These are phyloP conservation scores for Brachionus koreanus DNA, from an alignment of 1,140 invertebrate genomes.

Conservation along the genomic window DNA sequence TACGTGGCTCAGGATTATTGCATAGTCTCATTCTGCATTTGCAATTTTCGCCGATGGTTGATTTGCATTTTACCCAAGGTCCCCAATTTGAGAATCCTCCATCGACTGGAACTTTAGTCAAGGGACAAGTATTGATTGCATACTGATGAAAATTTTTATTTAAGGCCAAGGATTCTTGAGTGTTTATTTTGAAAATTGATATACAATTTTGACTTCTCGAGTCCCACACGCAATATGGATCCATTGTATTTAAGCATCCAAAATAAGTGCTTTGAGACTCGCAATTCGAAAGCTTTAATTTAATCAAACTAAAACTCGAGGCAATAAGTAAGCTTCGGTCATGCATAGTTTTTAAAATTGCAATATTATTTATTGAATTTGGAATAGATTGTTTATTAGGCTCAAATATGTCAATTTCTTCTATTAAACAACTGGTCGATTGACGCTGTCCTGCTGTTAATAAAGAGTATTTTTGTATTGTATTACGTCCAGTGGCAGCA, in stretches of 20 bases:
- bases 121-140: conserved; percentile 11
- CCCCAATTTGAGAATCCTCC: conserved; percentile 13
- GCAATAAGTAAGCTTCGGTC: not conserved
- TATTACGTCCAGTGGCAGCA: not conserved
- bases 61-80: not conserved
- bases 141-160: conserved; percentile 12
- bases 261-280: not conserved
- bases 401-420: conserved; percentile 28
- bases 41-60: not conserved
- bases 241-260: conserved; percentile 23
- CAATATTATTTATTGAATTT: conserved; percentile 27
- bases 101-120: conserved; percentile 1
- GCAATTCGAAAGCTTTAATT: conserved; percentile 17
- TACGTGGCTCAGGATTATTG: not conserved
- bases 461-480: not conserved
- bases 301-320: not conserved
- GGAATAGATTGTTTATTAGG: not conserved
- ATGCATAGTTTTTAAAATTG: not conserved
- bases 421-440: not conserved
- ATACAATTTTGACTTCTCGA: conserved; percentile 14
- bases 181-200: not conserved
- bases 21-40: conserved; percentile 30
- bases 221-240: conserved; percentile 35
- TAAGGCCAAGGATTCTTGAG: not conserved
- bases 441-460: not conserved